A percentile compares a stretch with the other conserved stretches of the same genome.
These are phyloP conservation scores for Ranitomeya imitator DNA, from an alignment of 2,113 vertebrate species.

Conservation along the genomic window DNA sequence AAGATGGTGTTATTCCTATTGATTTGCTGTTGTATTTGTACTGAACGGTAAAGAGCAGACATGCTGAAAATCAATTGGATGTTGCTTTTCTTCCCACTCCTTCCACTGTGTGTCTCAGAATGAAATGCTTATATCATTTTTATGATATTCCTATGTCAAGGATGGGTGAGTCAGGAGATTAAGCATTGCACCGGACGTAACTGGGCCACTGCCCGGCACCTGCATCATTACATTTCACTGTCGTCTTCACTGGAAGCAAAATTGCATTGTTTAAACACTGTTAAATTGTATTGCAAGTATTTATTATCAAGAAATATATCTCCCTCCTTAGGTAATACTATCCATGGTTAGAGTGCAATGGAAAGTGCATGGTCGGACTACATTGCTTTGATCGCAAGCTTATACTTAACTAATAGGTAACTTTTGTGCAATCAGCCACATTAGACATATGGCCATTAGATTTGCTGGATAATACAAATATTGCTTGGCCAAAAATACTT, in stretches of 20 bases:
- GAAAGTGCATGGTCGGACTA: neutral
- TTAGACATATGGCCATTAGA: neutral
- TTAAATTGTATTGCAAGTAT: neutral
- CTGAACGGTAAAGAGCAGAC: slow-evolving; percentile 70
- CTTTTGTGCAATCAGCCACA: neutral
- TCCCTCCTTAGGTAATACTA: neutral
- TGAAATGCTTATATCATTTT: slow-evolving; percentile 77
- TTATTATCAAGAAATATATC: neutral
- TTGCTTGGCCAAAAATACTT: too few relatives aligned
- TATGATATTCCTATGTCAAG: slow-evolving; percentile 68
- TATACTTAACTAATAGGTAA: neutral
- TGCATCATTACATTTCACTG: slow-evolving; percentile 37
- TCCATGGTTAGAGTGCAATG: neutral
- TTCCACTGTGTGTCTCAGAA: slow-evolving; percentile 59
- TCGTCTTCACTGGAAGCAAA: neutral
- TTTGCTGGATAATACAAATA: neutral
- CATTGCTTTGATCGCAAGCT: neutral
- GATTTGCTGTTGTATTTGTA: slow-evolving; percentile 75
- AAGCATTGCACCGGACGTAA: slow-evolving; percentile 56
- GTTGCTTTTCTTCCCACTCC: slow-evolving; percentile 59
- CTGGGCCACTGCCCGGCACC: slow-evolving; percentile 56
- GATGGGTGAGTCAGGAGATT: slow-evolving; percentile 70
- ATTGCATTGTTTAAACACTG: neutral
- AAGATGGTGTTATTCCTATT: slow-evolving; percentile 71
- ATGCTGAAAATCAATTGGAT: slow-evolving; percentile 70